These are phyloP conservation scores for Urocynchramus pylzowi DNA, from an alignment of 2,113 vertebrate genomes.

Conservation along the genomic window DNA sequence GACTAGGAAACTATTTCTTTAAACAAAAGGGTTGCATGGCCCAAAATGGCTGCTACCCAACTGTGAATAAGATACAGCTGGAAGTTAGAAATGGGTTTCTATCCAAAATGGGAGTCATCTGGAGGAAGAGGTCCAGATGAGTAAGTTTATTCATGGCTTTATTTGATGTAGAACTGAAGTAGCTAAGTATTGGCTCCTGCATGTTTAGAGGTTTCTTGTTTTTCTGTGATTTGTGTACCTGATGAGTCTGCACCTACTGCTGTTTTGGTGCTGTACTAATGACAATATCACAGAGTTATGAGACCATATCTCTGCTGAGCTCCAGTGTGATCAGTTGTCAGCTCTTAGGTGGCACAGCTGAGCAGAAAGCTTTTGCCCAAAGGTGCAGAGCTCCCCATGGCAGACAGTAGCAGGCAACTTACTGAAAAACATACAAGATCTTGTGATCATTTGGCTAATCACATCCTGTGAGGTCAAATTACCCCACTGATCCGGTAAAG, in stretches of 20 bases:
- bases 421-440: neutral
- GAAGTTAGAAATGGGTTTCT: neutral
- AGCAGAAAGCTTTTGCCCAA: neutral
- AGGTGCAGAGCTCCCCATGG: neutral
- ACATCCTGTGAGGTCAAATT: neutral
- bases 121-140: neutral
- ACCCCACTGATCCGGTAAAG: neutral
- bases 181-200: neutral
- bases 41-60: neutral
- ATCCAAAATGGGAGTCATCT: neutral
- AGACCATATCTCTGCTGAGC: neutral
- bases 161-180: neutral
- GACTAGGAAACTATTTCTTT: neutral
- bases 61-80: neutral
- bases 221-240: neutral
- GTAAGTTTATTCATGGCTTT: neutral
- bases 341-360: neutral
- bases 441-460: neutral
- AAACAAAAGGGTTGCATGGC: neutral
- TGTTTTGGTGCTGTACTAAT: neutral
- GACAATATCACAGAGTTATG: rapidly evolving
- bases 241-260: neutral
- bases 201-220: neutral
- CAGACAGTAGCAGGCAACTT: neutral
- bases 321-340: neutral